phyloP scores from a whole-genome alignment of 1,140 invertebrate genomes.

The Pogonomyrmex californicus region DNA sequence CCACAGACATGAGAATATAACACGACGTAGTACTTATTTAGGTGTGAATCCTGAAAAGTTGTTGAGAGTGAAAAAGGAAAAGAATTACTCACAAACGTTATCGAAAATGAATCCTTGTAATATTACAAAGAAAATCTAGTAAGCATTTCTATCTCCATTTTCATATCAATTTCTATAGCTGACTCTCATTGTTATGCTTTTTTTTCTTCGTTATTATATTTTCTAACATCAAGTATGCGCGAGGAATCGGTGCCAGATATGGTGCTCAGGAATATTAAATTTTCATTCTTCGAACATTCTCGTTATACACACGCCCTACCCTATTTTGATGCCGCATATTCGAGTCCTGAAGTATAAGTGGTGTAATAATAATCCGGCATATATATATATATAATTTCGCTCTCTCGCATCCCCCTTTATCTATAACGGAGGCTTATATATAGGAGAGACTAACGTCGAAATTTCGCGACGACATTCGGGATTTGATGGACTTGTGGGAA shows the following conservation, averaged over 20 bases:
- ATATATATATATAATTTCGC: background rate
- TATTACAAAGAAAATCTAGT: background rate
- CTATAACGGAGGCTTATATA: background rate
- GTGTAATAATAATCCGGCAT: background rate
- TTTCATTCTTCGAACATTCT: background rate
- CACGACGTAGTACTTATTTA: background rate
- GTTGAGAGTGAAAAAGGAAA: background rate
- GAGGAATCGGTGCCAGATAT: constrained; percentile 10
- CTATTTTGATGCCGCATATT: background rate
- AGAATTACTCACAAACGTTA: background rate
- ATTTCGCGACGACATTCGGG: constrained; percentile 30
- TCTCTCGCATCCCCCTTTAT: background rate
- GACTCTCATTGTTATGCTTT: constrained; percentile 14
- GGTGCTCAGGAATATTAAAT: background rate
- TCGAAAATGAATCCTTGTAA: background rate
- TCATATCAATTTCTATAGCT: background rate
- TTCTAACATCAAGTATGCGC: constrained; percentile 13
- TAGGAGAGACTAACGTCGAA: background rate
- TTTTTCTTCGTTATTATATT: background rate
- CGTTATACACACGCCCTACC: background rate
- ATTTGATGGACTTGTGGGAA: constrained; percentile 51
- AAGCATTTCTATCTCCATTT: background rate
- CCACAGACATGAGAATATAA: constrained; percentile 8
- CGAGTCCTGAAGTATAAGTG: background rate
- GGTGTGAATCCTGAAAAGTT: background rate